Conservation (phyloP, 2,113 vertebrate species). For the Oncorhynchus clarkii region DNA sequence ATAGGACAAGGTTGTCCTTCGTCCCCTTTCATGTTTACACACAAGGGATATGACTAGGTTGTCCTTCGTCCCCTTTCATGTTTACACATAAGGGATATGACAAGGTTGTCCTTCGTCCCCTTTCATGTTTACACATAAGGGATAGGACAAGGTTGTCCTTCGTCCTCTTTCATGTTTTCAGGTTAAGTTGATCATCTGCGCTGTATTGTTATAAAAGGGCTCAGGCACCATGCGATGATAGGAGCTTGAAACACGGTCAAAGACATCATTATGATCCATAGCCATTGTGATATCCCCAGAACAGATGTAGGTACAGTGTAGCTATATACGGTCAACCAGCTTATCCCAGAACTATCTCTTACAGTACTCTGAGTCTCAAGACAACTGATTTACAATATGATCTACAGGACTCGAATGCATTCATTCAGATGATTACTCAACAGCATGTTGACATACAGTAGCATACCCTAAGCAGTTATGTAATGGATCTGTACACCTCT, state of each 20-base stretch:
- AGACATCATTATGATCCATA: constrained; percentile 38
- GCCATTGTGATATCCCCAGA: constrained; percentile 37
- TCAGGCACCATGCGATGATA: constrained; percentile 56
- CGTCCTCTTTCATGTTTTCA: constrained; percentile 34
- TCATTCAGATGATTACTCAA: constrained; percentile 43
- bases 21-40: too few species aligned
- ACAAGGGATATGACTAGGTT: not conserved
- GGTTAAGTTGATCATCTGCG: constrained; percentile 34
- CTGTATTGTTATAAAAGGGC: constrained; percentile 33
- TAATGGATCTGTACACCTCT: constrained; percentile 22
- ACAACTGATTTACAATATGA: constrained; percentile 34
- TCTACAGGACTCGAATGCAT: constrained; percentile 52
- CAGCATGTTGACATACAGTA: constrained; percentile 36
- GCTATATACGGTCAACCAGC: constrained; percentile 21
- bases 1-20: not conserved
- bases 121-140: constrained; percentile 38
- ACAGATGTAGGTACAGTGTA: constrained; percentile 33
- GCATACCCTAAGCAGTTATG: constrained; percentile 47
- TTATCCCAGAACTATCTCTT: constrained; percentile 24
- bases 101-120: constrained; percentile 2
- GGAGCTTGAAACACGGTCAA: constrained; percentile 46
- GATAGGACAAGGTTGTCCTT: not conserved
- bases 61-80: not conserved
- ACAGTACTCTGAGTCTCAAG: constrained; percentile 29
- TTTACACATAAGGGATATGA: too few species aligned